phyloP scores from a whole-genome alignment of 2,888 invertebrate genomes.

The Cataglyphis rosenhaueri region DNA sequence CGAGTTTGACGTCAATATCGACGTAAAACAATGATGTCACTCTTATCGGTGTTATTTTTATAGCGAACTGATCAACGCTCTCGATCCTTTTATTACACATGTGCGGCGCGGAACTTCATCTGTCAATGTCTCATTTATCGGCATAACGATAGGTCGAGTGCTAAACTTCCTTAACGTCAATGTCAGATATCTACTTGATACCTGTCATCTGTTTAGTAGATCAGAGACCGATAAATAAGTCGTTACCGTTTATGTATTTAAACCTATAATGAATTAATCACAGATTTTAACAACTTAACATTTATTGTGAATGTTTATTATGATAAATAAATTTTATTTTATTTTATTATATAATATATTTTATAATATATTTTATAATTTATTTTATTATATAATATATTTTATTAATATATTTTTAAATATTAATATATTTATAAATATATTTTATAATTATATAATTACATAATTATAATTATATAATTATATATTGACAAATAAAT shows the following conservation, averaged over 20 bases:
- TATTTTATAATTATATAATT: too few relatives aligned
- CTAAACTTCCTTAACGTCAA: conserved; percentile 35
- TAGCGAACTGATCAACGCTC: background rate
- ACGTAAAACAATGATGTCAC: conserved; percentile 28
- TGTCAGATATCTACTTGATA: conserved; percentile 27
- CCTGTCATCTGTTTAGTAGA: conserved; percentile 31
- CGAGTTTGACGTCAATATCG: conserved; percentile 13
- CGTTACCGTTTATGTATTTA: background rate
- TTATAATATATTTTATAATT: too few relatives aligned
- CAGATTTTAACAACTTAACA: background rate
- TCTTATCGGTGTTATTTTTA: conserved; percentile 23
- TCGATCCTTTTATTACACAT: conserved; percentile 19
- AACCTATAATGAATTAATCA: background rate
- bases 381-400: too few relatives aligned
- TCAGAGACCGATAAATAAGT: background rate
- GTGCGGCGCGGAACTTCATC: conserved; percentile 6
- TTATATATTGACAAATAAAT: background rate
- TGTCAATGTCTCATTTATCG: conserved; percentile 37
- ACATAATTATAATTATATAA: too few relatives aligned
- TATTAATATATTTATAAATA: too few relatives aligned
- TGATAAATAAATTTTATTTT: background rate
- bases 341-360: too few relatives aligned
- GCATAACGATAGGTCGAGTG: background rate
- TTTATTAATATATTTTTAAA: too few relatives aligned
- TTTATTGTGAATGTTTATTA: background rate